Percentiles rank a stretch among this genome's conserved stretches.
Conservation (phyloP, 2,113 vertebrate species). For the Cephalopterus ornatus region DNA sequence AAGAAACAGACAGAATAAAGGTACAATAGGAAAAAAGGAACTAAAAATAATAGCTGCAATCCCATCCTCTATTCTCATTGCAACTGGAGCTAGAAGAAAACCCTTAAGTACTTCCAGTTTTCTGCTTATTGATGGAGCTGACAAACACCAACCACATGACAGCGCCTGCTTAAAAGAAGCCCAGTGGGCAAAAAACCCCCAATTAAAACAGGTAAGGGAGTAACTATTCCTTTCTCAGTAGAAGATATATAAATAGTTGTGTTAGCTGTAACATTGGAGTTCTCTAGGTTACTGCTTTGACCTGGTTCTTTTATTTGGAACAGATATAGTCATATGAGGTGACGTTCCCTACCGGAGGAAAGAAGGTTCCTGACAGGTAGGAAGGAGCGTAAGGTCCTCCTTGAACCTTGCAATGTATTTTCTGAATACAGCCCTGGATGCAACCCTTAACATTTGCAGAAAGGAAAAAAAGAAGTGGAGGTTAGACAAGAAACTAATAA, state of each 20-base stretch:
- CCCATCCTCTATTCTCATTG: background rate
- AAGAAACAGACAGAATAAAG: background rate
- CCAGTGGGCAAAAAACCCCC: background rate
- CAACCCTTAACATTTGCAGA: background rate
- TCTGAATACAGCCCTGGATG: background rate
- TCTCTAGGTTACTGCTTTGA: conserved; percentile 8
- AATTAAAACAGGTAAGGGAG: background rate
- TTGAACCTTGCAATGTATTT: background rate
- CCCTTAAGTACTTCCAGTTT: fast-evolving
- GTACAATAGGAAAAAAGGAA: background rate
- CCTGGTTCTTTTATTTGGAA: conserved; percentile 4
- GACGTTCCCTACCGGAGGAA: background rate
- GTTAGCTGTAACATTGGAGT: background rate
- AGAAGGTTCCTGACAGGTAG: background rate
- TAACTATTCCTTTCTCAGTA: background rate
- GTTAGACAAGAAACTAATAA: background rate
- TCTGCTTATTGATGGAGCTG: background rate
- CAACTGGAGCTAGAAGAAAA: background rate
- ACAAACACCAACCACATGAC: background rate
- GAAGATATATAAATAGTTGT: background rate
- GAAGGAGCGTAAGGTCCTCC: background rate
- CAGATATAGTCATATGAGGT: background rate
- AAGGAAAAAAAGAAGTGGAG: background rate
- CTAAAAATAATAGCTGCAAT: background rate
- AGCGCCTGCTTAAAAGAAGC: background rate